Evolutionary conservation across 1,140 invertebrate species (phyloP).

Genomic region (Tetramorium simillimum): DNA sequence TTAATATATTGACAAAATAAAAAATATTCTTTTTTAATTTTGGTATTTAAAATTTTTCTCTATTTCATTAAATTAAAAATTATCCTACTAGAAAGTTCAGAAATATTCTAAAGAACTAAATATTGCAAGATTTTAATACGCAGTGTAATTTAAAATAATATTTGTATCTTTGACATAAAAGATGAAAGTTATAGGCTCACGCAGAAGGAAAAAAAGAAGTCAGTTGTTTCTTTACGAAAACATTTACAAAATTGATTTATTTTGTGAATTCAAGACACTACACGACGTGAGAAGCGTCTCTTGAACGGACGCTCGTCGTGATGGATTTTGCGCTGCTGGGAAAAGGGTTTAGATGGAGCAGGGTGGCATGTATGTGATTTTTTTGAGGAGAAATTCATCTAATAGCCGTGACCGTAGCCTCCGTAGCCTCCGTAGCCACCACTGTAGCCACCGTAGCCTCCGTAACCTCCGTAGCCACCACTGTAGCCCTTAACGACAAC

Average conservation of each 20-base stretch:
- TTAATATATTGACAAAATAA: too few relatives aligned
- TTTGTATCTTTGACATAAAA: not conserved
- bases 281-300: conserved; percentile 71
- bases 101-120: not conserved
- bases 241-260: conserved; percentile 82
- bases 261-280: conserved; percentile 77
- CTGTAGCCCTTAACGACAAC: conserved; percentile 70
- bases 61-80: not conserved
- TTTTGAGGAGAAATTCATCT: conserved; percentile 63
- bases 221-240: conserved; percentile 77
- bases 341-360: conserved; percentile 14
- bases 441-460: not conserved
- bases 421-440: conserved; percentile 40
- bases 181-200: not conserved
- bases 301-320: conserved; percentile 72
- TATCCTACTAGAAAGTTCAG: not conserved
- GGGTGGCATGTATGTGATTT: conserved; percentile 25
- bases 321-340: conserved; percentile 69
- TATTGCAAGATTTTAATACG: not conserved
- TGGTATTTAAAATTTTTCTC: too few relatives aligned
- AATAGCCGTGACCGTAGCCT: too few relatives aligned
- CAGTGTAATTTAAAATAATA: not conserved
- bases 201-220: not conserved
- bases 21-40: too few relatives aligned
- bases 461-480: not conserved